These are phyloP conservation scores for Prunella strophiata DNA, from an alignment of 2,797 vertebrate genomes.

Conservation along the genomic window DNA sequence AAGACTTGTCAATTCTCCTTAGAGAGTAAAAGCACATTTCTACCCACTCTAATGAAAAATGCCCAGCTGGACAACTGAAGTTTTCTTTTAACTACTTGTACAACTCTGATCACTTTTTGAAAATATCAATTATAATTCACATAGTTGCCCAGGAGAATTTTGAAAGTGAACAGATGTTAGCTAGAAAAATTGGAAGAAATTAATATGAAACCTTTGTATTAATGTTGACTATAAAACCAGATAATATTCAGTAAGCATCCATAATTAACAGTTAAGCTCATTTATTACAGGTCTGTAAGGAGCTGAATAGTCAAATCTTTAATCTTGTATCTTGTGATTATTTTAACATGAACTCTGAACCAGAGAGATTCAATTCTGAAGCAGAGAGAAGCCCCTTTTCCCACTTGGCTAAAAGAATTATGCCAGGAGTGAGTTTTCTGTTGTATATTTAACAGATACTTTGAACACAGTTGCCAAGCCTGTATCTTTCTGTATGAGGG, in stretches of 20 bases:
- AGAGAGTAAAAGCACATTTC: background rate
- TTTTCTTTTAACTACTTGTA: background rate
- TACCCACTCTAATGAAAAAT: background rate
- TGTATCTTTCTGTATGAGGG: background rate
- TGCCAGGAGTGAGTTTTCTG: background rate
- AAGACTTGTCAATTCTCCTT: background rate
- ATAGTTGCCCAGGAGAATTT: background rate
- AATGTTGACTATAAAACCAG: background rate
- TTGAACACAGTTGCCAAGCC: background rate
- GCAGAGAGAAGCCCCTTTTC: background rate
- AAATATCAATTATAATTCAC: conserved; percentile 7
- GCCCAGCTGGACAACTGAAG: background rate
- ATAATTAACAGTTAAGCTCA: background rate
- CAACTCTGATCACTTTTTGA: background rate
- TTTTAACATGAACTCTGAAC: background rate
- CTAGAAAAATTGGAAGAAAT: background rate
- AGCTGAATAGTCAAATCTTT: background rate
- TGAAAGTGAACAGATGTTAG: background rate
- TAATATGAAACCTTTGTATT: background rate
- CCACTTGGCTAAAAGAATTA: background rate
- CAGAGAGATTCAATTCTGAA: background rate
- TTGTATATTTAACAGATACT: background rate
- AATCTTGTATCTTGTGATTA: background rate
- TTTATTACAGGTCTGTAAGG: background rate
- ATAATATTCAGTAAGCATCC: background rate